Percentiles rank a stretch among this genome's conserved stretches.
Evolutionary conservation across 2,888 invertebrate genomes (phyloP).

Genomic region (Zootermopsis nevadensis): DNA sequence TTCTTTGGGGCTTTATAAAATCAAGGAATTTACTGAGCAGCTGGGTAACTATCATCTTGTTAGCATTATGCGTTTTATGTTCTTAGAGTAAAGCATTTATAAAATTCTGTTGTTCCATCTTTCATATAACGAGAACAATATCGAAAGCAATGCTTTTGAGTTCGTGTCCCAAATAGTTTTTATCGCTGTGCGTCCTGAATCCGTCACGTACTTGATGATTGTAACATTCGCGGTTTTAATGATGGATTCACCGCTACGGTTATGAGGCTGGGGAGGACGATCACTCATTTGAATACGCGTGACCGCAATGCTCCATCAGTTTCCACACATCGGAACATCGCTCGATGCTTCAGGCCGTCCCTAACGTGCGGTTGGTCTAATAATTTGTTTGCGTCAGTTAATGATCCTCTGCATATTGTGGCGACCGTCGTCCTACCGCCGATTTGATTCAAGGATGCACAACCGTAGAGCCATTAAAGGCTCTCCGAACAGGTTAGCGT

Average conservation of each 20-base stretch:
- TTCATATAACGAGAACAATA: too few species aligned
- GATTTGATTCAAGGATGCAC: not conserved
- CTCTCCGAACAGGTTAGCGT: too few species aligned
- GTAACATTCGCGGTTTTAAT: constrained; percentile 45
- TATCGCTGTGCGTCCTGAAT: not conserved
- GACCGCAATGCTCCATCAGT: constrained; percentile 45
- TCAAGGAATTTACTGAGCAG: too few species aligned
- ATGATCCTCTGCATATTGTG: constrained; percentile 24
- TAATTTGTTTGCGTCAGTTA: constrained; percentile 39
- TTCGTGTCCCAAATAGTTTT: too few species aligned
- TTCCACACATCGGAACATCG: constrained; percentile 34
- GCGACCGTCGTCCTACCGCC: not conserved
- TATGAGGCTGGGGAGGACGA: constrained; percentile 11
- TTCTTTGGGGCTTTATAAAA: too few species aligned
- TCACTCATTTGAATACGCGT: constrained; percentile 50
- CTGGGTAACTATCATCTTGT: too few species aligned
- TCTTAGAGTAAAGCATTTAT: too few species aligned
- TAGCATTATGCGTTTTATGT: too few species aligned
- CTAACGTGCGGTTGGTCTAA: constrained; percentile 23
- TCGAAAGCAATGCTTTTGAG: too few species aligned
- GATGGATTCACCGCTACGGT: constrained; percentile 15
- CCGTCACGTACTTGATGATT: constrained; percentile 42
- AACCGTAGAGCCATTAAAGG: not conserved
- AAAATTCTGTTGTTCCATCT: too few species aligned
- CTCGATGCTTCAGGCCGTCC: constrained; percentile 28